These are phyloP conservation scores for Xylocopa sonorina DNA, from an alignment of 1,140 invertebrate genomes.

Conservation along the genomic window DNA sequence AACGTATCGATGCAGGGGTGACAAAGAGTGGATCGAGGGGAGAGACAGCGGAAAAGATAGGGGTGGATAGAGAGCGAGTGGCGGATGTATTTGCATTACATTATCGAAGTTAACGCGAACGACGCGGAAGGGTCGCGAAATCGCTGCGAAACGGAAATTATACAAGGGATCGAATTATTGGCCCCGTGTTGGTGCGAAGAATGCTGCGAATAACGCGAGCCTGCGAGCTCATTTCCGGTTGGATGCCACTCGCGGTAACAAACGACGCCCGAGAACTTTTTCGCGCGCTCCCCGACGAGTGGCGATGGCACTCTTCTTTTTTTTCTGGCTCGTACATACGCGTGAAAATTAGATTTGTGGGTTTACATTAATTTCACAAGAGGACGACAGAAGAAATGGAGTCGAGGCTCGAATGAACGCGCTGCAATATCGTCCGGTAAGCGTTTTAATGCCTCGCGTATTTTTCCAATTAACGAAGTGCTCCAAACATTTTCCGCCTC, in stretches of 20 bases:
- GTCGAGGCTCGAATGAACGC: neutral
- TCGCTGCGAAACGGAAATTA: constrained; percentile 71
- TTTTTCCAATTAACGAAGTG: constrained; percentile 28
- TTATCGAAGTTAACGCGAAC: constrained; percentile 48
- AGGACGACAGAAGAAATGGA: neutral
- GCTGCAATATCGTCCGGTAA: neutral
- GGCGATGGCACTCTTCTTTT: neutral
- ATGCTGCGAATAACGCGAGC: constrained; percentile 71
- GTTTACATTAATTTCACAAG: constrained; percentile 21
- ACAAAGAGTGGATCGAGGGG: no score
- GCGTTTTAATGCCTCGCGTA: constrained; percentile 27
- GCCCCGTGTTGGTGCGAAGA: constrained; percentile 60
- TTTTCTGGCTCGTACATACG: no score
- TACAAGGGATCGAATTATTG: constrained; percentile 71
- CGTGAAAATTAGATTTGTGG: constrained; percentile 1
- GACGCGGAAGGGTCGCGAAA: constrained; percentile 52
- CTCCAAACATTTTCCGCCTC: neutral
- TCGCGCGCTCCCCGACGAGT: neutral
- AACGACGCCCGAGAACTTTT: constrained; percentile 49
- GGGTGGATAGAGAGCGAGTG: neutral
- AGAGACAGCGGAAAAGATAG: no score
- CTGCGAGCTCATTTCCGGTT: constrained; percentile 73
- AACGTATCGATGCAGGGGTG: constrained; percentile 11
- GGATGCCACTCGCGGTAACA: constrained; percentile 25
- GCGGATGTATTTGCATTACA: constrained; percentile 42